These are phyloP conservation scores for Apeltes quadracus DNA, from an alignment of 2,113 vertebrate species.

Conservation along the genomic window DNA sequence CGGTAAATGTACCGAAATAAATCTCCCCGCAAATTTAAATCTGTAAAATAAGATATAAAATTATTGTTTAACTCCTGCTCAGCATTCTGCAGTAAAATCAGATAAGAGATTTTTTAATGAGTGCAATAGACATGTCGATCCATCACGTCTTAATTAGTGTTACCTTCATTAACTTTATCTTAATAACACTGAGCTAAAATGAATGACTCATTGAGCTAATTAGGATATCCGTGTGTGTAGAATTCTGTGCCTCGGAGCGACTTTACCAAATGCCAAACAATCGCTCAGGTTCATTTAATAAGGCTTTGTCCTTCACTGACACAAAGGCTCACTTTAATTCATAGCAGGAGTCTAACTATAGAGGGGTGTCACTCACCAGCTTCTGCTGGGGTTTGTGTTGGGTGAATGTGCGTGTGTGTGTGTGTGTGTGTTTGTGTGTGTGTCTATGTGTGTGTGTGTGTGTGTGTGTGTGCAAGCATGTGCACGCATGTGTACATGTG, in stretches of 20 bases:
- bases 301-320: slow-evolving; percentile 67
- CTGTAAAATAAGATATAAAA: too few relatives aligned
- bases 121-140: slow-evolving; percentile 61
- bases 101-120: slow-evolving; percentile 65
- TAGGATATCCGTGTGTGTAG: slow-evolving; percentile 46
- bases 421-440: slow-evolving; percentile 8
- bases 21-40: slow-evolving; percentile 31
- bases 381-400: slow-evolving; percentile 14
- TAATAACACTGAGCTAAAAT: slow-evolving; percentile 64
- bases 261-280: slow-evolving; percentile 49
- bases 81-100: slow-evolving; percentile 43
- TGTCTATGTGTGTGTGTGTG: slow-evolving; percentile 8
- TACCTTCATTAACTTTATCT: slow-evolving; percentile 79
- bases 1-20: slow-evolving; percentile 26
- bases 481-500: slow-evolving; percentile 31
- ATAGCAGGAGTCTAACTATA: slow-evolving; percentile 19
- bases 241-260: slow-evolving; percentile 51
- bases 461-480: not conserved
- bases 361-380: slow-evolving; percentile 11
- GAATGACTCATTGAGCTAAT: slow-evolving; percentile 70
- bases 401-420: slow-evolving; percentile 2
- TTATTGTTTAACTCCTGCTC: slow-evolving; percentile 32
- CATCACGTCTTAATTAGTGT: slow-evolving; percentile 74
- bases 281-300: slow-evolving; percentile 61
- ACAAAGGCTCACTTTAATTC: slow-evolving; percentile 33